Percentiles rank a stretch among this genome's conserved stretches.
phyloP scores from a whole-genome alignment of 2,888 invertebrate genomes.

The Hydroisotoma schaefferi region DNA sequence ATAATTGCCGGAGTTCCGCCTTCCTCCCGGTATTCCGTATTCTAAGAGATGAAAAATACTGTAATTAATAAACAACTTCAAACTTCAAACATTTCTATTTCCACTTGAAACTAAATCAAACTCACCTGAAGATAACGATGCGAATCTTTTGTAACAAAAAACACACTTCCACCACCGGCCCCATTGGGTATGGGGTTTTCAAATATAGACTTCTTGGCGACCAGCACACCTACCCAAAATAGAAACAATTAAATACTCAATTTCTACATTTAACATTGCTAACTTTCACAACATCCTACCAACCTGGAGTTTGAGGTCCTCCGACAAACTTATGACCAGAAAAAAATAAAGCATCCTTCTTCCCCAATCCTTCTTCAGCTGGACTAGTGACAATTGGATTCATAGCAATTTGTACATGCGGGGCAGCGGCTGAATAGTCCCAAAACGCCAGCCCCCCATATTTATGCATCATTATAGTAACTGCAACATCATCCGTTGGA shows the following conservation, averaged over 20 bases:
- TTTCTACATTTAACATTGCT: not conserved
- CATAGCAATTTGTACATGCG: slow-evolving; percentile 76
- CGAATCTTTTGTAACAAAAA: slow-evolving; percentile 55
- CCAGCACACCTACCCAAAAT: slow-evolving; percentile 62
- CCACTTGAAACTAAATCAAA: not conserved
- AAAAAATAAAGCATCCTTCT: slow-evolving; percentile 87
- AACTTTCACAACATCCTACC: slow-evolving; percentile 5
- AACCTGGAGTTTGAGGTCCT: slow-evolving; percentile 78
- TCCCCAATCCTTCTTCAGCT: slow-evolving; percentile 64
- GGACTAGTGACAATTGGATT: slow-evolving; percentile 61
- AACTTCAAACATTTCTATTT: not conserved
- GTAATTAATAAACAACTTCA: slow-evolving; percentile 2
- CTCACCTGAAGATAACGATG: slow-evolving; percentile 57
- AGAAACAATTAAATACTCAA: not conserved
- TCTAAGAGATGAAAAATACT: slow-evolving; percentile 54
- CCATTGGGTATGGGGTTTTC: slow-evolving; percentile 56
- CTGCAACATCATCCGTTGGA: slow-evolving; percentile 74
- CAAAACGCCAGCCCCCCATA: slow-evolving; percentile 60
- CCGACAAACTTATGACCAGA: slow-evolving; percentile 90
- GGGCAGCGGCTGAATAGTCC: slow-evolving; percentile 82
- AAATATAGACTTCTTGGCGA: slow-evolving; percentile 62
- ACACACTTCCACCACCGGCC: slow-evolving; percentile 60
- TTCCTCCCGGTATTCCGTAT: slow-evolving; percentile 67
- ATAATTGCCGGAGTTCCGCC: slow-evolving; percentile 70
- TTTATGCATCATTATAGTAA: slow-evolving; percentile 63